Percentiles rank a stretch among this genome's conserved stretches.
phyloP scores from a whole-genome alignment of 1,140 invertebrate species.

The Melitaea cinxia region DNA sequence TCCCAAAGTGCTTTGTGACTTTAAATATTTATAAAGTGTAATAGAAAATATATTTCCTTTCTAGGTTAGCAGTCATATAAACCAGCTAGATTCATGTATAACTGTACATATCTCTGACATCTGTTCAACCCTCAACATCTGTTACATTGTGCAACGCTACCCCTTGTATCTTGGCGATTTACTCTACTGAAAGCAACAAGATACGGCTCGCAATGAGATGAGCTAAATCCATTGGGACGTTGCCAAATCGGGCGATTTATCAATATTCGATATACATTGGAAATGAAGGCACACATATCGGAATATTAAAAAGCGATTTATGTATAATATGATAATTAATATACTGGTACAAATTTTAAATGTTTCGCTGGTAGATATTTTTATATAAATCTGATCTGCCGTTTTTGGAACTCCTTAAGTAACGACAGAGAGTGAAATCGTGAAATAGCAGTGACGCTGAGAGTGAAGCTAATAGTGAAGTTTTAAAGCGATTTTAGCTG shows the following conservation, averaged over 20 bases:
- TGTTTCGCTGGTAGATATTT: too few species aligned
- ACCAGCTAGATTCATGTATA: background rate
- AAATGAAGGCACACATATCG: background rate
- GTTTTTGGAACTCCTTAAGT: too few species aligned
- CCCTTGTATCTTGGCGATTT: background rate
- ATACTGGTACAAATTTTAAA: too few species aligned
- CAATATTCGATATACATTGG: constrained; percentile 12
- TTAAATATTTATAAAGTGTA: too few species aligned
- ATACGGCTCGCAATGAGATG: constrained; percentile 2
- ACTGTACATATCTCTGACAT: background rate
- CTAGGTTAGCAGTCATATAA: background rate
- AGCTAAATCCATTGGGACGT: constrained; percentile 8
- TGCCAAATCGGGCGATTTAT: constrained; percentile 12
- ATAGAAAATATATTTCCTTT: too few species aligned
- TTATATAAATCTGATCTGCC: too few species aligned
- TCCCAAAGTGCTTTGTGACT: too few species aligned
- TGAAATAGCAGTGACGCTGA: too few species aligned
- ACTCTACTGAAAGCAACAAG: constrained; percentile 9
- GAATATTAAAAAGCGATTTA: background rate
- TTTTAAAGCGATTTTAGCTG: too few species aligned
- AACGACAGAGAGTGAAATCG: too few species aligned
- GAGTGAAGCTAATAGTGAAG: too few species aligned
- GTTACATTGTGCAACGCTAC: background rate
- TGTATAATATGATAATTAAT: too few species aligned
- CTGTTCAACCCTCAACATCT: background rate